Evolutionary conservation across 2,888 invertebrate species (phyloP).

Genomic region (Diploptera punctata): DNA sequence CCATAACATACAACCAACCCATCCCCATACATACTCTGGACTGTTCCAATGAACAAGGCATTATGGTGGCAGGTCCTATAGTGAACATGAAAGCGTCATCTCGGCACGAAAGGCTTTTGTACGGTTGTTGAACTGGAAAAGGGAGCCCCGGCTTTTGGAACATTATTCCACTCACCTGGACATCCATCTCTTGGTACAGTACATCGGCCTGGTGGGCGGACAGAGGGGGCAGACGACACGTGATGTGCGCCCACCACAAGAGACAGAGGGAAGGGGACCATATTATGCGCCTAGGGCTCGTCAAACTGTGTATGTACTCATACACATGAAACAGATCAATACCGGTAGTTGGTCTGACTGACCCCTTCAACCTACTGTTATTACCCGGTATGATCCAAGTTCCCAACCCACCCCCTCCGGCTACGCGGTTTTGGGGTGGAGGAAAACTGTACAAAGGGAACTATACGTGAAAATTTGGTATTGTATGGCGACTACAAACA

Average conservation of each 20-base stretch:
- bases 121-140: not conserved
- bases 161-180: slow-evolving; percentile 27
- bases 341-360: slow-evolving; percentile 17
- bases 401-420: too few species aligned
- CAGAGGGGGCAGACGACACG: slow-evolving; percentile 4
- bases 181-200: not conserved
- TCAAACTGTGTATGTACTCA: slow-evolving; percentile 10
- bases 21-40: too few species aligned
- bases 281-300: slow-evolving; percentile 12
- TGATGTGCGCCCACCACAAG: slow-evolving; percentile 4
- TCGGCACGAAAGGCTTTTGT: not conserved
- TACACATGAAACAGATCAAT: slow-evolving; percentile 13
- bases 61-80: too few species aligned
- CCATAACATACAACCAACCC: too few species aligned
- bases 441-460: not conserved
- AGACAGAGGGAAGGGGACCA: not conserved
- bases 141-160: slow-evolving; percentile 6
- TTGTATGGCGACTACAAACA: too few species aligned
- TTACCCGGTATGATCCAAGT: not conserved
- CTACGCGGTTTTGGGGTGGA: not conserved
- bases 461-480: too few species aligned
- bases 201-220: not conserved
- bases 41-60: too few species aligned
- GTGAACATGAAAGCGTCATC: too few species aligned
- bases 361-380: not conserved